phyloP scores from a whole-genome alignment of 2,888 invertebrate species.

The Hydraecia micacea region DNA sequence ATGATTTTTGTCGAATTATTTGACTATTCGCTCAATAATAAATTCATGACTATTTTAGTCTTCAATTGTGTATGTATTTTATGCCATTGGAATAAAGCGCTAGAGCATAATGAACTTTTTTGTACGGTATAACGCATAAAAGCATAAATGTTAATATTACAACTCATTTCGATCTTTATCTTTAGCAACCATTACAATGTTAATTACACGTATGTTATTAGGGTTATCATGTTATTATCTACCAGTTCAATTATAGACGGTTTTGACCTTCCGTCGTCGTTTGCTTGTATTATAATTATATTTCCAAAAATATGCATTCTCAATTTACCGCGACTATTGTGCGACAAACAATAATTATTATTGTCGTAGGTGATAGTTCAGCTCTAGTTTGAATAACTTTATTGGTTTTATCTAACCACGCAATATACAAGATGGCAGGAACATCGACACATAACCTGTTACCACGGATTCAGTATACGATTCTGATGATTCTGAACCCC shows the following conservation, averaged over 20 bases:
- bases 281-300: neutral
- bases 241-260: conserved; percentile 28
- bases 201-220: conserved; percentile 31
- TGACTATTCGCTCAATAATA: neutral
- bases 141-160: conserved; percentile 13
- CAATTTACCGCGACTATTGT: conserved; percentile 24
- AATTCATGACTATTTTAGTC: neutral
- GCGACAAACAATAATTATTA: conserved; percentile 11
- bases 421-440: neutral
- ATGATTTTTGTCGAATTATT: neutral
- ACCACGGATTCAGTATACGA: too few relatives aligned
- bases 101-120: conserved; percentile 12
- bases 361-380: conserved; percentile 6
- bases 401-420: conserved; percentile 27
- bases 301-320: conserved; percentile 37
- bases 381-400: conserved; percentile 19
- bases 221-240: conserved; percentile 28
- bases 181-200: conserved; percentile 32
- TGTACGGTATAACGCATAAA: conserved; percentile 1
- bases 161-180: conserved; percentile 37
- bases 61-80: neutral
- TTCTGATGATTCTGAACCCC: too few relatives aligned
- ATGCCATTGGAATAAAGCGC: neutral
- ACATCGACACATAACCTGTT: neutral
- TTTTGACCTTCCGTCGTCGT: conserved; percentile 24